These are phyloP conservation scores for Alviniconcha strummeri DNA, from an alignment of 2,888 invertebrate genomes.

Conservation along the genomic window DNA sequence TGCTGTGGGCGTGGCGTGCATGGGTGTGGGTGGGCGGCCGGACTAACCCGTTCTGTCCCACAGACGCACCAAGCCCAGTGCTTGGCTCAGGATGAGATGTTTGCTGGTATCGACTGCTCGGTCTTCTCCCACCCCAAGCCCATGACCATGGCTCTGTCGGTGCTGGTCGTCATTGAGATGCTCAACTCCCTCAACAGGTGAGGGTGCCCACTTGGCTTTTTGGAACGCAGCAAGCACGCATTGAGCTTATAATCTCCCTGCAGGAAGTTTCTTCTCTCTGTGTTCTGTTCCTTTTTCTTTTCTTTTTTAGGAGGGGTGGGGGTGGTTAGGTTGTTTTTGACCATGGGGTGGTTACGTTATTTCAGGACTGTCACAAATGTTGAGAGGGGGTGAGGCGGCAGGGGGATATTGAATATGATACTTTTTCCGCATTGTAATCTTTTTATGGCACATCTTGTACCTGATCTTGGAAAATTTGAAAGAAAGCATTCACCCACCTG, in stretches of 20 bases:
- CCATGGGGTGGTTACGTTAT: no score
- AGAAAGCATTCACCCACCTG: no score
- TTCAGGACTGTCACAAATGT: no score
- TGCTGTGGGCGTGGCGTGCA: not conserved
- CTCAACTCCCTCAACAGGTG: slow-evolving; percentile 99
- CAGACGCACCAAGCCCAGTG: slow-evolving; percentile 74
- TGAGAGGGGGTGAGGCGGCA: no score
- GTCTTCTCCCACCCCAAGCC: slow-evolving; percentile 99
- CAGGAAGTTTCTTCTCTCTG: slow-evolving; percentile 29
- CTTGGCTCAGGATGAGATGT: slow-evolving; percentile 76
- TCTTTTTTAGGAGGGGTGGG: not conserved
- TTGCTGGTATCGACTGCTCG: slow-evolving; percentile 97
- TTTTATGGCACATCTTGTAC: no score
- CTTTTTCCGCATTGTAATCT: no score
- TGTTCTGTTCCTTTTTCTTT: not conserved
- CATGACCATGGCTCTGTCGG: slow-evolving; percentile 99
- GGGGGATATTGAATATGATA: no score
- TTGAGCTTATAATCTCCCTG: not conserved
- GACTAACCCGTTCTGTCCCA: slow-evolving; percentile 32
- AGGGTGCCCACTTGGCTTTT: slow-evolving; percentile 48
- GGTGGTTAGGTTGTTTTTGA: no score
- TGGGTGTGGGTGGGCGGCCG: slow-evolving; percentile 2
- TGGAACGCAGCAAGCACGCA: slow-evolving; percentile 9
- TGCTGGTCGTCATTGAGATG: slow-evolving; percentile 99
- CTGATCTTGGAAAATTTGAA: no score